A percentile compares a stretch with the other conserved stretches of the same genome.
Conservation (phyloP, 53 echinoderm and acorn worm species). For the Echinometra lucunter region DNA sequence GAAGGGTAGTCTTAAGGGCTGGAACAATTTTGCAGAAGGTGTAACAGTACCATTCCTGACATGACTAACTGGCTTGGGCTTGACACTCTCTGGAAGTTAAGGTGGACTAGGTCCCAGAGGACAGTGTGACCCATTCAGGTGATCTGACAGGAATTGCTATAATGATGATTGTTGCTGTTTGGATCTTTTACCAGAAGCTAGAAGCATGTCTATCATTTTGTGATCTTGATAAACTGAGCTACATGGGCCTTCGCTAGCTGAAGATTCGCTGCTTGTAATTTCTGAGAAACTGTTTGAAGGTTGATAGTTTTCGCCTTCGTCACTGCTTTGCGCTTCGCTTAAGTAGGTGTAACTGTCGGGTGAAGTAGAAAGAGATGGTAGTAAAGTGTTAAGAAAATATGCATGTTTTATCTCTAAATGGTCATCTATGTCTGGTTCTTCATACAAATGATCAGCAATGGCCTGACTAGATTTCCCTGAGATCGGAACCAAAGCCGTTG, state of each 20-base stretch:
- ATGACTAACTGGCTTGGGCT: not conserved
- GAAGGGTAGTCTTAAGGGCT: not conserved
- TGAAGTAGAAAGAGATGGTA: not conserved
- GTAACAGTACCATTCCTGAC: not conserved
- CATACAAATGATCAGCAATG: not conserved
- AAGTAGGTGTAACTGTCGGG: not conserved
- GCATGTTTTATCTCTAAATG: not conserved
- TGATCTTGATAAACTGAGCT: not conserved
- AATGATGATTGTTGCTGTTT: not conserved
- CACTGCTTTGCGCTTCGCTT: not conserved
- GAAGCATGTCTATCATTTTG: not conserved
- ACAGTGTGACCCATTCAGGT: not conserved
- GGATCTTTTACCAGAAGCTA: not conserved
- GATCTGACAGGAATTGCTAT: not conserved
- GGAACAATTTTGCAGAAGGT: not conserved
- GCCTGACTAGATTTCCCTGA: not conserved
- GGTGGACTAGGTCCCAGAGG: not conserved
- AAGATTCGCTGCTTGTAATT: too few species aligned
- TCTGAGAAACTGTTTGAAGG: not conserved
- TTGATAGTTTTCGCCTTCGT: not conserved
- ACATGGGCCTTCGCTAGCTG: not conserved
- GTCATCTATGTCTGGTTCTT: not conserved
- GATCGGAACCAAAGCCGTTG: not conserved
- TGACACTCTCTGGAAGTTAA: not conserved
- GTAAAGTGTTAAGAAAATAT: not conserved